Percentiles rank a stretch among this genome's conserved stretches.
Conservation (phyloP, 2,113 vertebrate genomes). For the Vanacampus margaritifer region DNA sequence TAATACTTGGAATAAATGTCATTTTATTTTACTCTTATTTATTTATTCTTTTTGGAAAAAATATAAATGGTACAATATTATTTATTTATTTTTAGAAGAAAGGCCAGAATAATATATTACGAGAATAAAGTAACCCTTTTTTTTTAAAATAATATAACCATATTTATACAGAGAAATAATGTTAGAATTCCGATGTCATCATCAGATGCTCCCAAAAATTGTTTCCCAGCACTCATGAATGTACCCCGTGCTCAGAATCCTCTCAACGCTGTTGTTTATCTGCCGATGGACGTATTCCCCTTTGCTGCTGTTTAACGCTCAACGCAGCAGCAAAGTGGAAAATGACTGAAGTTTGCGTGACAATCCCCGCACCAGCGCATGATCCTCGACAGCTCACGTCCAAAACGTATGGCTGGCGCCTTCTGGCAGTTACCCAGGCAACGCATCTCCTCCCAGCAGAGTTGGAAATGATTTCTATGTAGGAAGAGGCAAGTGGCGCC, state of each 20-base stretch:
- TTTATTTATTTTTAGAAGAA: too few relatives aligned
- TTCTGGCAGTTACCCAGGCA: not conserved
- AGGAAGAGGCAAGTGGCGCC: not conserved
- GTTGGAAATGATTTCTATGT: not conserved
- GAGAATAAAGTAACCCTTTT: too few relatives aligned
- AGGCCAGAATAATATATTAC: too few relatives aligned
- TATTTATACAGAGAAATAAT: too few relatives aligned
- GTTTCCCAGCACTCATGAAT: not conserved
- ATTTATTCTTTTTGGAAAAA: too few relatives aligned
- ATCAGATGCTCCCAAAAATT: not conserved
- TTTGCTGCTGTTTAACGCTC: not conserved
- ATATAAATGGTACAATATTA: too few relatives aligned
- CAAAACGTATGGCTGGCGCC: not conserved
- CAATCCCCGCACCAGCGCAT: not conserved
- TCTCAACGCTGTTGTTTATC: not conserved
- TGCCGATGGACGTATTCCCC: not conserved
- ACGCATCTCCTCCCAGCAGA: not conserved
- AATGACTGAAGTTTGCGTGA: not conserved
- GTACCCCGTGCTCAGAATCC: not conserved
- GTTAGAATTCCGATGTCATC: not conserved
- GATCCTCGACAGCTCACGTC: not conserved
- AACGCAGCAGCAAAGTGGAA: not conserved
- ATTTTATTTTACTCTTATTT: too few relatives aligned
- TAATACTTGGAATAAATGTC: too few relatives aligned
- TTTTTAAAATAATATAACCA: too few relatives aligned